Base-by-base conservation (phyloP, 2,113 vertebrate genomes). In the Cariama cristata region DNA sequence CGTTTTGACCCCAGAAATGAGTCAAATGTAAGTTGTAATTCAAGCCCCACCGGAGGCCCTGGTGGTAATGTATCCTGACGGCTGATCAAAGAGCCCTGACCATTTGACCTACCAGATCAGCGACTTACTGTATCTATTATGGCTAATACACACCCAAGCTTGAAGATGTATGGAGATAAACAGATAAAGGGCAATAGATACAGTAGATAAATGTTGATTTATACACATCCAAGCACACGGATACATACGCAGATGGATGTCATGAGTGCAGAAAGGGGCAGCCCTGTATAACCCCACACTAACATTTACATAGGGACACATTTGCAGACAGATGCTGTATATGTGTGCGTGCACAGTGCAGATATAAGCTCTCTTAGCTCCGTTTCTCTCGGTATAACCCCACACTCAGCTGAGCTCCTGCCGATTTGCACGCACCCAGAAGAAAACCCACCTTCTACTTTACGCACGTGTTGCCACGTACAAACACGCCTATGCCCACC, bases 1-100 rank as follows among this genome's bases (percentile, higher is more conserved):
- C 98, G 98, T 97, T 98, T 96, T 97, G 98, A 98, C 98, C 98
- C 94, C 97, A 88, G 86, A 98, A 98, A 98, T 98, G 98, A 99
- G 98, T 98, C 98, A 98, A 98, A 98, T 96, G 97, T 95, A 97
- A 99, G 98, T 98, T 99, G 98, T 98, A 99, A 99, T 99, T 99
- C 98, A 98, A 98, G 98, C 97, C 98, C 97, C 98, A 98, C 95
- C 98, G 97, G 99, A 99, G 98, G 98, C 98, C 95, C 96, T 86
- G 93, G 97, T 96, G 93, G 97, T 99, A 98, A 99, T 99, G 98
- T 87, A 98, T 97, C 97, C 97, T 98, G 99, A 99, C 98, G 98
- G 97, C 88, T 97, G 98, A 99, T 99, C 98, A 98, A 98, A 98
- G 98, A 98, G 98, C 97, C 95, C 97, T 98, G 98, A 99, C 99